Percentiles rank a stretch among this genome's conserved stretches.
Conservation (phyloP, 1,140 invertebrate species). For the Tetramorium simillimum region DNA sequence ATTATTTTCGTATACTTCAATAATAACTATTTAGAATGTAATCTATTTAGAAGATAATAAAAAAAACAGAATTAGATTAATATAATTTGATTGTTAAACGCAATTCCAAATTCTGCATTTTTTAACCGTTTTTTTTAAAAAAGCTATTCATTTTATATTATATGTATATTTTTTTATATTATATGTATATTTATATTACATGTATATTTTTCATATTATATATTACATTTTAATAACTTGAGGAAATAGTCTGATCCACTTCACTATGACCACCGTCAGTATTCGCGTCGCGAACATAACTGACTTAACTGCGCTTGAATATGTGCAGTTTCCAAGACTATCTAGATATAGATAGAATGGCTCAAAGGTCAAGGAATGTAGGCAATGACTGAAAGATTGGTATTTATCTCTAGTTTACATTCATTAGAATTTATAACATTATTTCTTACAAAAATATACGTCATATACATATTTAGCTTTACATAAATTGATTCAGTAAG, state of each 20-base stretch:
- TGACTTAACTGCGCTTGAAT: not conserved
- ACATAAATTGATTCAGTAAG: not conserved
- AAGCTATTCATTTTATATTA: not conserved
- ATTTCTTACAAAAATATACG: not conserved
- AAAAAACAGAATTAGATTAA: not conserved
- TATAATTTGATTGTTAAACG: not conserved
- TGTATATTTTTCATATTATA: not conserved
- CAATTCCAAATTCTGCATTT: not conserved
- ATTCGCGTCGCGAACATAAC: not conserved
- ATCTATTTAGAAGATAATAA: not conserved
- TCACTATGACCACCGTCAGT: not conserved
- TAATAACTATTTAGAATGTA: not conserved
- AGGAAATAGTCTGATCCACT: not conserved
- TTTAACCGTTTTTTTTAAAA: not conserved
- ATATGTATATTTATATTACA: not conserved
- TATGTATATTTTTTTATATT: not conserved
- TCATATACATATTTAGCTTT: not conserved
- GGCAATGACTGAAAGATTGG: not conserved
- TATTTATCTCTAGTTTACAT: constrained; percentile 8
- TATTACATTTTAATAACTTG: constrained; percentile 3
- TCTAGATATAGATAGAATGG: not conserved
- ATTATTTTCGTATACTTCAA: not conserved
- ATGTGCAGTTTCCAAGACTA: not conserved
- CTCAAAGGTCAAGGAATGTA: constrained; percentile 16
- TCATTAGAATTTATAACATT: not conserved